Conservation (phyloP, 2,888 invertebrate genomes). For the Aelia acuminata region DNA sequence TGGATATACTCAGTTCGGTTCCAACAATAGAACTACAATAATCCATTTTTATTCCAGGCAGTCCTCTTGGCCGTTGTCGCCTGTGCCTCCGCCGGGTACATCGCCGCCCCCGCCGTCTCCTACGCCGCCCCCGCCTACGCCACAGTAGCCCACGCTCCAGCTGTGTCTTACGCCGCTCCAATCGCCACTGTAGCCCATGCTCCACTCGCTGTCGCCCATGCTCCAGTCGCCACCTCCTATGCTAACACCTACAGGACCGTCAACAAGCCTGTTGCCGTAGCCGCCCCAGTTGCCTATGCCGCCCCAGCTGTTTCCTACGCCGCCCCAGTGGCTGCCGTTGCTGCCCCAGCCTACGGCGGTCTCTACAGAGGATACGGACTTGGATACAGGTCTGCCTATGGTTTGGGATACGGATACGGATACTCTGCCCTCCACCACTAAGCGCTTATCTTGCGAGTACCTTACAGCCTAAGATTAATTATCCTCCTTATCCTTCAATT, state of each 20-base stretch:
- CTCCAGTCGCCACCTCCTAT: constrained; percentile 74
- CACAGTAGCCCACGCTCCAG: constrained; percentile 63
- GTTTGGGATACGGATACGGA: constrained; percentile 37
- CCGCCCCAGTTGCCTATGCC: constrained; percentile 56
- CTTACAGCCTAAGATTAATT: not conserved
- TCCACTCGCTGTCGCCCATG: constrained; percentile 60
- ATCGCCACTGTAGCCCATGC: constrained; percentile 66
- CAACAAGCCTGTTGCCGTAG: constrained; percentile 67
- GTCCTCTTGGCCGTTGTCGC: constrained; percentile 70
- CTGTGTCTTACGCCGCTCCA: constrained; percentile 64
- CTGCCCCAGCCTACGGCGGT: constrained; percentile 49
- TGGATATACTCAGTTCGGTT: not conserved
- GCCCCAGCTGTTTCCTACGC: constrained; percentile 53
- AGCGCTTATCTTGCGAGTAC: not conserved
- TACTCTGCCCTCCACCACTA: constrained; percentile 53
- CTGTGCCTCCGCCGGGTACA: constrained; percentile 67
- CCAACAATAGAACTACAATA: not conserved
- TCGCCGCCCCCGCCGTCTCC: constrained; percentile 16
- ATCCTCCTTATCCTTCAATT: not conserved
- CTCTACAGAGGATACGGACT: constrained; percentile 47
- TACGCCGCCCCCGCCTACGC: constrained; percentile 32
- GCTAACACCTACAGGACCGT: constrained; percentile 76
- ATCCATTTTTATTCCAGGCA: constrained; percentile 64
- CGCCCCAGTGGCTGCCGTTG: constrained; percentile 46
- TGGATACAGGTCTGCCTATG: constrained; percentile 51